phyloP scores from a whole-genome alignment of 1,140 invertebrate species.

The Lamellibrachia luymesi region DNA sequence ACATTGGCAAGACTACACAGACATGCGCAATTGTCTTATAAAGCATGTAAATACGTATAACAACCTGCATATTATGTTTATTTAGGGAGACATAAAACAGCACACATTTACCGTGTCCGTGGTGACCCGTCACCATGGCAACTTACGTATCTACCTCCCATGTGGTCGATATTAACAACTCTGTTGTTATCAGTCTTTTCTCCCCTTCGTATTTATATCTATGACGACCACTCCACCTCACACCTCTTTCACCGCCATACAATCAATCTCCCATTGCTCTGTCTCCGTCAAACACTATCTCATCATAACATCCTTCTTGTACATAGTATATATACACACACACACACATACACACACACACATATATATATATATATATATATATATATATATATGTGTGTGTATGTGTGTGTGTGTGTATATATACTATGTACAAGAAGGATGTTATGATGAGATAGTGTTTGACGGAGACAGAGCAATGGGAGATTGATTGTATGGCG shows the following conservation, averaged over 20 bases:
- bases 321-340: too few relatives aligned
- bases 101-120: not conserved
- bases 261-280: too few relatives aligned
- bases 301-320: too few relatives aligned
- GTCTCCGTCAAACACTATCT: not conserved
- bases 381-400: not conserved
- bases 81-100: not conserved
- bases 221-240: too few relatives aligned
- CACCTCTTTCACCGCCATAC: too few relatives aligned
- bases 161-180: not conserved
- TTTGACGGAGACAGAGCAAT: not conserved
- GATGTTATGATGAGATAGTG: too few relatives aligned
- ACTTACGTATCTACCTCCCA: not conserved
- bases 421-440: not conserved
- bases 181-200: not conserved
- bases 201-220: not conserved
- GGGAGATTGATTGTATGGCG: too few relatives aligned
- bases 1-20: too few relatives aligned
- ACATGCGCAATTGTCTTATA: not conserved
- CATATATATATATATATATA: too few relatives aligned
- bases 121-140: not conserved
- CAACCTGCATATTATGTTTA: not conserved
- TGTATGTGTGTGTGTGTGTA: slow-evolving; percentile 1
- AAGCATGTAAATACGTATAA: not conserved
- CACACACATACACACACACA: too few relatives aligned